Percentiles rank a stretch among this genome's conserved stretches.
phyloP scores from a whole-genome alignment of 2,113 vertebrate species.

The Protomyctophum bolini region DNA sequence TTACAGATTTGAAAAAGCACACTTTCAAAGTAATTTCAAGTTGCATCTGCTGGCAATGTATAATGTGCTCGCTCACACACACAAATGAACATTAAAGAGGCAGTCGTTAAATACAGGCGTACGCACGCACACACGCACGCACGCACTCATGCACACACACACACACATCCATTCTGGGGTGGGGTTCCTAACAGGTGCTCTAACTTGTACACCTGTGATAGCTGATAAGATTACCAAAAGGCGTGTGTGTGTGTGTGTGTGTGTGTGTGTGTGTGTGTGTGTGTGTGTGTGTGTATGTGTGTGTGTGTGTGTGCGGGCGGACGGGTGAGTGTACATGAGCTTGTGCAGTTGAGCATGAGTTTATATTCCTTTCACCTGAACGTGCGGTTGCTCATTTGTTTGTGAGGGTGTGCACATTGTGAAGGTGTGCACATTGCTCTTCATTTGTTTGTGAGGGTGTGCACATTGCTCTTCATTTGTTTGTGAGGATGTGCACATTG shows the following conservation, averaged over 20 bases:
- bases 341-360: background rate
- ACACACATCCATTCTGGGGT: slow-evolving; percentile 28
- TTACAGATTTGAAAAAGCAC: background rate
- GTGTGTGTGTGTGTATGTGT: background rate
- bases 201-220: slow-evolving; percentile 56
- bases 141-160: slow-evolving; percentile 7
- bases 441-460: background rate
- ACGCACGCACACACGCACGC: background rate
- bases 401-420: background rate
- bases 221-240: slow-evolving; percentile 50
- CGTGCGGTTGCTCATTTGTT: background rate
- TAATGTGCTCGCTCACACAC: background rate
- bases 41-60: background rate
- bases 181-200: slow-evolving; percentile 4
- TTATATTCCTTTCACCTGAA: background rate
- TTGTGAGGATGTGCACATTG: no score
- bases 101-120: background rate
- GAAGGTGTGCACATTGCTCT: no score
- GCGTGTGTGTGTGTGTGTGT: background rate
- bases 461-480: no score
- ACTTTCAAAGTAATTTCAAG: background rate
- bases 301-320: background rate
- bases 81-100: background rate
- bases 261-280: slow-evolving; percentile 3
- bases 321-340: no score